Conservation (phyloP, 2,888 invertebrate genomes). For the Brachylomia viminalis region DNA sequence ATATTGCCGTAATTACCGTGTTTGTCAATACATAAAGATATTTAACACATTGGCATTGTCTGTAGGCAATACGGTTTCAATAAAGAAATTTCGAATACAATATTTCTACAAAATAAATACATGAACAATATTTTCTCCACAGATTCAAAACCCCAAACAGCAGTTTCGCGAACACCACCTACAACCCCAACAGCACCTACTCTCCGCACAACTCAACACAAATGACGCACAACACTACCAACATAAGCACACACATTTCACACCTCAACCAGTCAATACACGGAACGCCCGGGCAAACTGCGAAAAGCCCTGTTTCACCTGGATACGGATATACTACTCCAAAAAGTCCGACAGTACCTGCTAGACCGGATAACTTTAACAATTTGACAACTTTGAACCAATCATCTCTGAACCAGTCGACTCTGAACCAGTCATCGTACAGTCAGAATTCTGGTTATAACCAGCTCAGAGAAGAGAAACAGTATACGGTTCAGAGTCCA, state of each 20-base stretch:
- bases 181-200: constrained; percentile 86
- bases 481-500: constrained; percentile 81
- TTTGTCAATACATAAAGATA: too few species aligned
- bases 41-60: too few species aligned
- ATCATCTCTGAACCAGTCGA: constrained; percentile 64
- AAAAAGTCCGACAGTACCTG: constrained; percentile 56
- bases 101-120: not conserved
- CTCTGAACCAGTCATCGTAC: constrained; percentile 56
- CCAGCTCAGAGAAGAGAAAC: constrained; percentile 75
- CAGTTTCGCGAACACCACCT: constrained; percentile 86
- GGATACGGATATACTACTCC: constrained; percentile 60
- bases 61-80: too few species aligned
- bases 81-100: too few species aligned
- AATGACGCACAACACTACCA: constrained; percentile 54
- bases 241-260: constrained; percentile 77
- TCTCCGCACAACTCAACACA: constrained; percentile 76
- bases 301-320: constrained; percentile 60
- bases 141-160: constrained; percentile 82
- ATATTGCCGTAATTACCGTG: too few species aligned
- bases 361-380: constrained; percentile 38
- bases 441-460: constrained; percentile 69
- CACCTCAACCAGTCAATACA: constrained; percentile 80
- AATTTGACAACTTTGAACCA: constrained; percentile 28
- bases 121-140: not conserved
- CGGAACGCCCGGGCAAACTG: constrained; percentile 68